phyloP scores from a whole-genome alignment of 1,140 invertebrate genomes.

The Argopecten irradians region DNA sequence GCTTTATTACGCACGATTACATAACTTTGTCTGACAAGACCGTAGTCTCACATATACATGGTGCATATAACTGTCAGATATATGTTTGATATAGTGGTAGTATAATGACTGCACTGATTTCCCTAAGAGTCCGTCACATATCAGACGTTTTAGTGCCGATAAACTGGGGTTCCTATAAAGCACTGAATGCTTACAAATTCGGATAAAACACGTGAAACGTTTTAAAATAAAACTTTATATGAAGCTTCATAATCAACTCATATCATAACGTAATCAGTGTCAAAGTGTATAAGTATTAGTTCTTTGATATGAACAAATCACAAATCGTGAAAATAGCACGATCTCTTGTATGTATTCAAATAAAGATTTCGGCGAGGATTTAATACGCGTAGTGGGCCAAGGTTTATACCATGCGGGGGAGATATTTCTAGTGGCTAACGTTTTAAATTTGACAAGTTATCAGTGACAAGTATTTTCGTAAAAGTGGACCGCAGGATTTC shows the following conservation, averaged over 20 bases:
- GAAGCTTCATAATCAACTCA: too few species aligned
- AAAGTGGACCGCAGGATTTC: neutral
- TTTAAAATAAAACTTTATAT: too few species aligned
- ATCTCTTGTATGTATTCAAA: neutral
- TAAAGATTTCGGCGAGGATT: neutral
- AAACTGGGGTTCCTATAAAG: too few species aligned
- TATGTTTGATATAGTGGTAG: neutral
- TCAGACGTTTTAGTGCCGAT: too few species aligned
- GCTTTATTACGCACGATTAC: neutral
- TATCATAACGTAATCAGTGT: too few species aligned
- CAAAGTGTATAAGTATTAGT: too few species aligned
- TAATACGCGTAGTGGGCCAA: neutral
- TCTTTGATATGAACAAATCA: too few species aligned
- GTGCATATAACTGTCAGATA: neutral
- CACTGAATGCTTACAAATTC: too few species aligned
- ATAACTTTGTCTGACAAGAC: neutral
- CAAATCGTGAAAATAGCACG: neutral
- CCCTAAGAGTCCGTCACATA: too few species aligned
- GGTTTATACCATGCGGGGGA: neutral
- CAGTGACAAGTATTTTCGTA: neutral
- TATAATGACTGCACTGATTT: too few species aligned
- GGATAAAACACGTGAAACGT: too few species aligned
- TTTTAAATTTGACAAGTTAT: constrained; percentile 19
- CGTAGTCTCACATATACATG: neutral
- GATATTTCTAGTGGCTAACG: neutral